A percentile compares a stretch with the other conserved stretches of the same genome.
Conservation (phyloP, 1,140 invertebrate species). For the Scaptomyza hsui region DNA sequence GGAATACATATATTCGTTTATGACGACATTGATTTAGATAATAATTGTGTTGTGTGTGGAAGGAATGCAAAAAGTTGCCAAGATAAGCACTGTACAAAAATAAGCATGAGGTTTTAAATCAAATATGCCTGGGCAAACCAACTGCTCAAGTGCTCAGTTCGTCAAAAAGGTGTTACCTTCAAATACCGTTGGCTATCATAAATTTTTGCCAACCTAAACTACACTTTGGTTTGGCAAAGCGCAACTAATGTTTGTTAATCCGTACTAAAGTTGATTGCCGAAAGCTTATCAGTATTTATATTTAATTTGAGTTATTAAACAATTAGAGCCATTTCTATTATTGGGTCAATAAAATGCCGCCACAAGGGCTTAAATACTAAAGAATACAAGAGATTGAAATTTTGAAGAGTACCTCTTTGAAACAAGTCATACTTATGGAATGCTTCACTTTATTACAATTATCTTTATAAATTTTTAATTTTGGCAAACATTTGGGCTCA, state of each 20-base stretch:
- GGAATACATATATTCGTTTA: slow-evolving; percentile 37
- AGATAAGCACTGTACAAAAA: slow-evolving; percentile 37
- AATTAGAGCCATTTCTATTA: background rate
- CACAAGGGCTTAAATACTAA: background rate
- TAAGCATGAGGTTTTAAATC: slow-evolving; percentile 21
- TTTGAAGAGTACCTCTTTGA: no score
- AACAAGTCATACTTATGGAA: no score
- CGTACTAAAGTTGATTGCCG: background rate
- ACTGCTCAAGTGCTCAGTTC: background rate
- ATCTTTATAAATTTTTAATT: background rate
- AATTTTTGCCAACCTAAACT: background rate
- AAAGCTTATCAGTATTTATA: background rate
- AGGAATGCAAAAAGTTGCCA: slow-evolving; percentile 31
- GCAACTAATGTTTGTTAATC: background rate
- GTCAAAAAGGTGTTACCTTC: background rate
- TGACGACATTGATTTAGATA: slow-evolving; percentile 69
- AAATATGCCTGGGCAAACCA: background rate
- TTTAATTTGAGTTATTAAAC: background rate
- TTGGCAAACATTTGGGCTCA: slow-evolving; percentile 4
- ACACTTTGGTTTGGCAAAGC: background rate
- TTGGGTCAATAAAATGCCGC: slow-evolving; percentile 1
- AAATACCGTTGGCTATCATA: background rate
- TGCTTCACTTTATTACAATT: background rate
- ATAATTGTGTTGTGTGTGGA: slow-evolving; percentile 31
- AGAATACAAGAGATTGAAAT: no score